Evolutionary conservation across 2,888 invertebrate genomes (phyloP).

Genomic region (Idaea aversata): DNA sequence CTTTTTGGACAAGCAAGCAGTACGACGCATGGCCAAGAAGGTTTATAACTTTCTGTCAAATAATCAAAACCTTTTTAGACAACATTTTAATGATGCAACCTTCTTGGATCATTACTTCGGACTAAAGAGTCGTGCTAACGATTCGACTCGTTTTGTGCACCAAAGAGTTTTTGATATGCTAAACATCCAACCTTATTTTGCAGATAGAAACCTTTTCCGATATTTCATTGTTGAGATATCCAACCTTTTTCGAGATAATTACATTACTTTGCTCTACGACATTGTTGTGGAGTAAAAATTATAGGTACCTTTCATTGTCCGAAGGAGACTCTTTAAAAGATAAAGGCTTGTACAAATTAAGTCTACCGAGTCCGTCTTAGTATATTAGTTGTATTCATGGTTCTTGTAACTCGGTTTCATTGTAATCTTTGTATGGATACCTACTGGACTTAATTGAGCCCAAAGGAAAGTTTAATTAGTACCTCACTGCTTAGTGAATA

Average conservation of each 20-base stretch:
- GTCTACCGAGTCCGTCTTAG: not conserved
- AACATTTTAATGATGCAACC: too few relatives aligned
- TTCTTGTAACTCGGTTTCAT: not conserved
- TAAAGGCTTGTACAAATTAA: not conserved
- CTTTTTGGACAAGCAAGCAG: not conserved
- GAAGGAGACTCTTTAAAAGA: not conserved
- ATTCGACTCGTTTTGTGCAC: too few relatives aligned
- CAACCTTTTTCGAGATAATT: too few relatives aligned
- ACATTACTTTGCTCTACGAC: too few relatives aligned
- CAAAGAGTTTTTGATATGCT: too few relatives aligned
- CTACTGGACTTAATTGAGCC: not conserved
- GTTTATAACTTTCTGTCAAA: not conserved
- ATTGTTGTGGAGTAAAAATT: too few relatives aligned
- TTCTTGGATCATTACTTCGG: too few relatives aligned
- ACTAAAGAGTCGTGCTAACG: too few relatives aligned
- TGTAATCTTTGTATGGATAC: not conserved
- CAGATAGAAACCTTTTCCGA: too few relatives aligned
- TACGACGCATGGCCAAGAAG: not conserved
- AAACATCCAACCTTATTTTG: too few relatives aligned
- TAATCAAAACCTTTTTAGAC: too few relatives aligned
- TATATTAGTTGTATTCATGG: not conserved
- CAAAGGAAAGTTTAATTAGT: slow-evolving; percentile 5
- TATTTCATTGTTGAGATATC: too few relatives aligned
- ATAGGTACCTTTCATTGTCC: not conserved
- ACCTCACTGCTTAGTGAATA: not conserved